Percentiles rank a stretch among this genome's conserved stretches.
These are phyloP conservation scores for Drosophila nigrodunni DNA, from an alignment of 1,140 invertebrate genomes.

Conservation along the genomic window DNA sequence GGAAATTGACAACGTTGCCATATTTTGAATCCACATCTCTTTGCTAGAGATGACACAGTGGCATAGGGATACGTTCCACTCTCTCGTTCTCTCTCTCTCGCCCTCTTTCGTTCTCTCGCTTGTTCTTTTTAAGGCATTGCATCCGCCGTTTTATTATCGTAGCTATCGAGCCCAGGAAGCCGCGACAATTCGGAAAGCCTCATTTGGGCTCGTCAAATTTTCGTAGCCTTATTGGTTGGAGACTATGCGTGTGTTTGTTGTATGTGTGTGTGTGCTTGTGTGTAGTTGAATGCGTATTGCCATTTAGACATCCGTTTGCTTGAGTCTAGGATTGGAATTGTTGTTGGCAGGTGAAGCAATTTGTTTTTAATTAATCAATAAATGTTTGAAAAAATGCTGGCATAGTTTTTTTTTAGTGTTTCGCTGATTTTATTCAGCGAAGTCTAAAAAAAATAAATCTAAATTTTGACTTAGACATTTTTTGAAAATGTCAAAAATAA, in stretches of 20 bases:
- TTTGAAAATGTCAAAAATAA: too few relatives aligned
- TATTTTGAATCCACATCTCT: conserved; percentile 21
- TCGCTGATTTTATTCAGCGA: too few relatives aligned
- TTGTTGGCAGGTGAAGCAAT: conserved; percentile 28
- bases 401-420: too few relatives aligned
- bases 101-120: neutral
- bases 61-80: conserved; percentile 16
- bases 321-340: conserved; percentile 21
- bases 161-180: conserved; percentile 57
- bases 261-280: neutral
- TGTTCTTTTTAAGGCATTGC: conserved; percentile 58
- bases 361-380: neutral
- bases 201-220: conserved; percentile 52
- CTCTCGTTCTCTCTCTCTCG: neutral
- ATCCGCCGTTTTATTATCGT: conserved; percentile 63
- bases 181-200: conserved; percentile 35
- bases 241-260: neutral
- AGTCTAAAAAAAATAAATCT: too few relatives aligned
- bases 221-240: conserved; percentile 39
- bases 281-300: conserved; percentile 23
- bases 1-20: conserved; percentile 68
- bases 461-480: too few relatives aligned
- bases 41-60: conserved; percentile 33
- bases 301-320: conserved; percentile 53
- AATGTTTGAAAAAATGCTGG: neutral